phyloP scores from a whole-genome alignment of 23 tunicate genomes.

The Halocynthia aurantium region DNA sequence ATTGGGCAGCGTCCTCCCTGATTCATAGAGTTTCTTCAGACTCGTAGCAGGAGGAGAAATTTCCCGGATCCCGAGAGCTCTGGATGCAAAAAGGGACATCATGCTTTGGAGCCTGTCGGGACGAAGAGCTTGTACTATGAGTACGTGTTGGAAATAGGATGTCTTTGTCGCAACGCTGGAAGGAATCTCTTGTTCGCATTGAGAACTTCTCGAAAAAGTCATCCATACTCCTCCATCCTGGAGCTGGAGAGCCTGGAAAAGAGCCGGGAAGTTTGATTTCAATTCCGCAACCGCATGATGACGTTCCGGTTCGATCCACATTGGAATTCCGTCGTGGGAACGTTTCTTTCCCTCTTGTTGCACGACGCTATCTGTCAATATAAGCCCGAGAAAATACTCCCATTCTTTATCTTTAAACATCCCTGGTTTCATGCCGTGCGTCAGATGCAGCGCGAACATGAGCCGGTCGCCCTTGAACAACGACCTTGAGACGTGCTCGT shows the following conservation, averaged over 20 bases:
- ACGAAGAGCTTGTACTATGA: conserved; percentile 83
- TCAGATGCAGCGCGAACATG: conserved; percentile 81
- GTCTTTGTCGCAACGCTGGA: conserved; percentile 45
- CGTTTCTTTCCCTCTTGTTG: conserved; percentile 33
- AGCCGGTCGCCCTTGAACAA: conserved; percentile 75
- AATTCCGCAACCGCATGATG: conserved; percentile 48
- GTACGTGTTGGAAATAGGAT: conserved; percentile 79
- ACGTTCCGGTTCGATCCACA: conserved; percentile 78
- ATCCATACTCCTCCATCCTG: conserved; percentile 77
- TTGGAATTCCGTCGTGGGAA: conserved; percentile 47
- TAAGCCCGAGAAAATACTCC: conserved; percentile 85
- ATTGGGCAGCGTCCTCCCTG: conserved; percentile 47
- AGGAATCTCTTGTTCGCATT: conserved; percentile 84
- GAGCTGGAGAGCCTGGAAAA: conserved; percentile 47
- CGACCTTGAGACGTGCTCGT: conserved; percentile 59
- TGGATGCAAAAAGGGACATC: conserved; percentile 64
- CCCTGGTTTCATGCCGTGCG: conserved; percentile 53
- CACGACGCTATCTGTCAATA: conserved; percentile 32
- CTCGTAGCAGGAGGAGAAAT: conserved; percentile 73
- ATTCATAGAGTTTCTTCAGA: conserved; percentile 47
- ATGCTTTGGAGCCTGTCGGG: conserved; percentile 88
- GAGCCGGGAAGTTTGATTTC: conserved; percentile 56
- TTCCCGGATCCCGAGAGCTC: conserved; percentile 45
- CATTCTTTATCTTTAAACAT: conserved; percentile 81
- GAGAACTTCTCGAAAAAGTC: conserved; percentile 71